phyloP scores from a whole-genome alignment of 2,113 vertebrate species.

The Pseudolaguvia tuberculata region DNA sequence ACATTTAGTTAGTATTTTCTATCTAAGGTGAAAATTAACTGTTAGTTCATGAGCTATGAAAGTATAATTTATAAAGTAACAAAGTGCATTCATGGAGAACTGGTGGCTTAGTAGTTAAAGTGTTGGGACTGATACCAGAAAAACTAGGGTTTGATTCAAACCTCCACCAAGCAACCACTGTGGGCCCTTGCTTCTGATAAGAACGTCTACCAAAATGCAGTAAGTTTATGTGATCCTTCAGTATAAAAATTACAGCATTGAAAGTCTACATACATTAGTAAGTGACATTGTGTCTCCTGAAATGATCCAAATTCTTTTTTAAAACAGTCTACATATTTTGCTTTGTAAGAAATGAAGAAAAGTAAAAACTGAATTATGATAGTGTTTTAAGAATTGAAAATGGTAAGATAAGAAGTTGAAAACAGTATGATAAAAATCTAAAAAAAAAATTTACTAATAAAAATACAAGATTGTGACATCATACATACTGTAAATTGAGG shows the following conservation, averaged over 20 bases:
- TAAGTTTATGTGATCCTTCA: slow-evolving; percentile 23
- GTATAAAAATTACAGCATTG: slow-evolving; percentile 33
- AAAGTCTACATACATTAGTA: slow-evolving; percentile 24
- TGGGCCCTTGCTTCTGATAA: too few relatives aligned
- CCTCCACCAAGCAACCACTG: too few relatives aligned
- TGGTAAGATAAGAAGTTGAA: not conserved
- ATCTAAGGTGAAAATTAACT: slow-evolving; percentile 7
- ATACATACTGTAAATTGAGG: not conserved
- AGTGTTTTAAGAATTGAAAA: slow-evolving; percentile 5
- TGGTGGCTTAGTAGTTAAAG: too few relatives aligned
- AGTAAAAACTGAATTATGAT: slow-evolving; percentile 35
- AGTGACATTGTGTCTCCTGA: slow-evolving; percentile 10
- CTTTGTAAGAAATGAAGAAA: not conserved
- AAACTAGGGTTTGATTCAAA: too few relatives aligned
- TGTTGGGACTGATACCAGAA: too few relatives aligned
- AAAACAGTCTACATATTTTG: slow-evolving; percentile 12
- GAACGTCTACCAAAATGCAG: too few relatives aligned
- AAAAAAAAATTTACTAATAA: not conserved
- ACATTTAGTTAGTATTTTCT: not conserved
- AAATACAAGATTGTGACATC: not conserved
- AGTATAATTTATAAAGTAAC: slow-evolving; percentile 18
- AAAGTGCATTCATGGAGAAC: slow-evolving; percentile 27
- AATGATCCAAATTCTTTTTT: not conserved
- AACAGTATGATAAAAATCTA: too few relatives aligned
- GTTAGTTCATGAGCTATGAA: slow-evolving; percentile 17